Evolutionary conservation across 2,113 vertebrate species (phyloP).

Genomic region (Hypanus sabinus): DNA sequence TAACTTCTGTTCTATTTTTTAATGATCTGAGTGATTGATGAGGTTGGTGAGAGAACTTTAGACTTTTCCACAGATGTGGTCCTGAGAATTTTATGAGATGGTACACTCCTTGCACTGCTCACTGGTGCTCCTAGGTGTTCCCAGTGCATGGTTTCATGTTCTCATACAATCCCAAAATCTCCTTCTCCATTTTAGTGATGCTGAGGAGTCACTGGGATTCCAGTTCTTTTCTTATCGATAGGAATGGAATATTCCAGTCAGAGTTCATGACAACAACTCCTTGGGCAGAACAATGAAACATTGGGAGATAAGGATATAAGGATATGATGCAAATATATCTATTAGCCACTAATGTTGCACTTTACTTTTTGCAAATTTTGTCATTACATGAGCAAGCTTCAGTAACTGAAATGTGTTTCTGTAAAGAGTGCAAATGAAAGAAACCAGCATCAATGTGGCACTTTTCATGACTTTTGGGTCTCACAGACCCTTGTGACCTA

Average conservation of each 20-base stretch:
- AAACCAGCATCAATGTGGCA: neutral
- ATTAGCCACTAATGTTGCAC: neutral
- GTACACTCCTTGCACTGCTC: no score
- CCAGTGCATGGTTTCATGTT: no score
- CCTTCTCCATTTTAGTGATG: no score
- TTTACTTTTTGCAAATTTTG: neutral
- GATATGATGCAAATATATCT: neutral
- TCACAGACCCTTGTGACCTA: neutral
- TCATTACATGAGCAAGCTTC: neutral
- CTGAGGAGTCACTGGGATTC: no score
- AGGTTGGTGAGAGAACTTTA: no score
- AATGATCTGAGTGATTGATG: no score
- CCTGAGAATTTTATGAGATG: no score
- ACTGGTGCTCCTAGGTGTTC: no score
- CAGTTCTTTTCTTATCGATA: no score
- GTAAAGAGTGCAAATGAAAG: neutral
- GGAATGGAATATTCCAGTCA: neutral
- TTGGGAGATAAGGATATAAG: neutral
- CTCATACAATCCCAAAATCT: no score
- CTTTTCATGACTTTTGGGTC: neutral
- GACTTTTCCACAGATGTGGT: no score
- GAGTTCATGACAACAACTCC: neutral
- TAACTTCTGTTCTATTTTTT: no score
- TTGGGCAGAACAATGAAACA: neutral
- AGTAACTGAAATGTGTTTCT: neutral